Base-by-base conservation (phyloP, 2,888 invertebrate genomes). In the Horisme vitalbata region DNA sequence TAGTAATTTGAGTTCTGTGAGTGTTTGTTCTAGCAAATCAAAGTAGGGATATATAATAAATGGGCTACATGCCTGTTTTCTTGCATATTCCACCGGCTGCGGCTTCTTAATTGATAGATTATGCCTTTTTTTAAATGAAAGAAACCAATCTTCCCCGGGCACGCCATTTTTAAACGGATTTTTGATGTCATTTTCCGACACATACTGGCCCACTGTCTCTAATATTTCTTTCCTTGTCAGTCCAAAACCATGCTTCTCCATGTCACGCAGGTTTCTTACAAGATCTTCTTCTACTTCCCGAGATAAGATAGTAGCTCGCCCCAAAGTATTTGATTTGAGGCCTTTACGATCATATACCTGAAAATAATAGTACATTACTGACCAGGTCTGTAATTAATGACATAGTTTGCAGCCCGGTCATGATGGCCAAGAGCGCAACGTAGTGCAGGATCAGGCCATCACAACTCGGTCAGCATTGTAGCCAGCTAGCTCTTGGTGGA, bases 141-240 rank as follows among this genome's bases (percentile, higher is more conserved):
- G 1, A 7, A 10, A 27, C 27, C 27, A 27, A 6, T 27, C 27
- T 6, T 27, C 12, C 11, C 27, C 27, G 5, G 27, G 27, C 3
- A 12, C 4, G 27, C 6, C 27, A 11, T 27, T 12, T 27, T 27
- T 27, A 11, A 27, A 27, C 18, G 18, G 18, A 20, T 59, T 68
- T 53, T 50, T 41, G 4, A 71, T 39, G 6, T 53, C 37, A 45
- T 71, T 71, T 18, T 28, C 26, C 13, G 30, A 24, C 4, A 67
- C 61, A 45, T 61, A 75, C 12, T 63, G 45, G 2, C 54, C 57
- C 5, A 74, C 68, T n/a, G 59, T 24, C 23, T 68, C 54, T 34
- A 69, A 36, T 21, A 72, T 23, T 55, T 72, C 68, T 48, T 34
- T 41, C n/a, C 41, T 12, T 20, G 36, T 36, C 10, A 44, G 24